Conservation (phyloP, 2,888 invertebrate genomes). For the Tuberolachnus salignus region DNA sequence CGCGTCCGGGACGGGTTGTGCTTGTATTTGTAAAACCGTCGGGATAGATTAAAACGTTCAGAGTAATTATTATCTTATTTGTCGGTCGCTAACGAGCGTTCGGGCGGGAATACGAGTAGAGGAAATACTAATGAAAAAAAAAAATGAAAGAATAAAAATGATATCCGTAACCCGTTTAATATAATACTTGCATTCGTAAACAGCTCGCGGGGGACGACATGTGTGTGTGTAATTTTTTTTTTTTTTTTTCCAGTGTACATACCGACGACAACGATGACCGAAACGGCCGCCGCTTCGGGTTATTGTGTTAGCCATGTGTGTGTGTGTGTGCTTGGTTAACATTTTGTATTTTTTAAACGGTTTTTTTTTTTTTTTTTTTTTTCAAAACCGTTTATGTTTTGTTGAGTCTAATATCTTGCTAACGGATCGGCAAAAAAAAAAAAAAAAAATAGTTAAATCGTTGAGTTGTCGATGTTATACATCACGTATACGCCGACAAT, state of each 20-base stretch:
- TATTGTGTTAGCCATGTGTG: too few relatives aligned
- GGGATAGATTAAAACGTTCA: constrained; percentile 34
- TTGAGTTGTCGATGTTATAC: too few relatives aligned
- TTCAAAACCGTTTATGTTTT: not conserved
- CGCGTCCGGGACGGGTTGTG: not conserved
- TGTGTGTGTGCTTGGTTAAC: not conserved
- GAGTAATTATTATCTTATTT: constrained; percentile 46
- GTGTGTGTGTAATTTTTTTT: too few relatives aligned
- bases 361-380: not conserved
- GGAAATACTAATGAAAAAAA: constrained; percentile 11
- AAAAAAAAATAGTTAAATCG: too few relatives aligned
- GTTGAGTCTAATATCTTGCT: too few relatives aligned
- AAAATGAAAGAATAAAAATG: constrained; percentile 25
- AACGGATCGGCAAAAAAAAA: too few relatives aligned
- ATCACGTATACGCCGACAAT: too few relatives aligned
- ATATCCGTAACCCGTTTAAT: constrained; percentile 39
- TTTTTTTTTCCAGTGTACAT: too few relatives aligned
- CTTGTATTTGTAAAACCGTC: not conserved
- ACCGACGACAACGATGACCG: not conserved
- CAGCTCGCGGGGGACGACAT: constrained; percentile 36
- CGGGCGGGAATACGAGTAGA: constrained; percentile 9
- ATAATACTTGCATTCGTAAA: constrained; percentile 8
- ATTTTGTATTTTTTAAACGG: not conserved
- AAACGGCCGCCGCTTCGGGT: too few relatives aligned
- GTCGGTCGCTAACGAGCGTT: constrained; percentile 29